Conservation (phyloP, 2,797 vertebrate genomes). For the Pelochelys cantorii region DNA sequence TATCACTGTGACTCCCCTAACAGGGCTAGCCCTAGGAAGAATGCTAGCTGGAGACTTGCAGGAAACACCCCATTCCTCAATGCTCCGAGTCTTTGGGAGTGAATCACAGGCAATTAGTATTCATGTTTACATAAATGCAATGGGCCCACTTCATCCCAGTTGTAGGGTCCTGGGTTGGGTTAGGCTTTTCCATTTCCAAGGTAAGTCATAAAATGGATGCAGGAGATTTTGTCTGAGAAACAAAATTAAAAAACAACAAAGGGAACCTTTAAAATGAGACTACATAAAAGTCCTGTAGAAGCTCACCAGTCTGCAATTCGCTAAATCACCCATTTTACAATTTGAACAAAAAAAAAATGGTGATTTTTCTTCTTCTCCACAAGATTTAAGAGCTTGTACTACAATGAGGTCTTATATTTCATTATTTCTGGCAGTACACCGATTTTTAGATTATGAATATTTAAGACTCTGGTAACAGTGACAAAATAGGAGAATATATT, state of each 20-base stretch:
- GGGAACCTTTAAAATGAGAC: background rate
- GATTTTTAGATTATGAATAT: background rate
- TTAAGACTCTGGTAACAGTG: background rate
- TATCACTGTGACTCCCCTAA: background rate
- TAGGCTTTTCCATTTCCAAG: background rate
- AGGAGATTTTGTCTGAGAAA: background rate
- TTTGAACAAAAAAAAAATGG: background rate
- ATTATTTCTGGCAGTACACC: slow-evolving; percentile 4
- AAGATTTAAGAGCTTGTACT: background rate
- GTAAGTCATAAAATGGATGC: background rate
- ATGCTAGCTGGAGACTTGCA: background rate
- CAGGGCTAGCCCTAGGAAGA: background rate
- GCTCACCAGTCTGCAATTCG: background rate
- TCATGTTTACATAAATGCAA: background rate
- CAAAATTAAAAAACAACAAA: slow-evolving; percentile 33
- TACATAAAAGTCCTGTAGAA: background rate
- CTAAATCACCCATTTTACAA: background rate
- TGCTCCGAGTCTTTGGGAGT: background rate
- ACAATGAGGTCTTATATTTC: background rate
- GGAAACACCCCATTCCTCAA: background rate
- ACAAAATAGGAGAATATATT: background rate
- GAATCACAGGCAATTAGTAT: background rate
- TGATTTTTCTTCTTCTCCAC: background rate
- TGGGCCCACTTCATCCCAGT: background rate
- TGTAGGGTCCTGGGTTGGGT: background rate